Evolutionary conservation across 2,888 invertebrate genomes (phyloP), one percentile per base, ranked within the genome.

Genomic region (Heliconius ethilla): DNA sequence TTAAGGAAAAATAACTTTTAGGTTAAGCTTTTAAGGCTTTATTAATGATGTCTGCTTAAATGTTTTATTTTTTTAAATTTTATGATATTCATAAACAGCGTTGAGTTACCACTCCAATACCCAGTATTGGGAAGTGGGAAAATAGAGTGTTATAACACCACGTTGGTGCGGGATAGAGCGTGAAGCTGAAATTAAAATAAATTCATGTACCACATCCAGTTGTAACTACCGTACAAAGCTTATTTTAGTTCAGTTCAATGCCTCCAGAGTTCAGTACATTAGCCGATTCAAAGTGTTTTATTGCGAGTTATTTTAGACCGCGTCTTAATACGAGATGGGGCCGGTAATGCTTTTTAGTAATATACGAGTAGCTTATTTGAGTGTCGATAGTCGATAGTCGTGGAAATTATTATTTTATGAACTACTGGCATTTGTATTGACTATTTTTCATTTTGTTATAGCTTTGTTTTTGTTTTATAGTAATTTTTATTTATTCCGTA

Each of bases 211-310:
- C 73, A 65, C 77, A 74, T 77, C 77, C 4, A 74, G 74, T 45
- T 74, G 27, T 22, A 74, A 25, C 72, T 59, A 40, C 18, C 33
- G 13, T 33, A 55, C 70, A 55, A 33, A 55, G 55, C 63, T 73
- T 79, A 76, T 76, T 76, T 76, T 45, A 13, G 76, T 73, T 51
- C 62, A 76, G 76, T 79, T 76, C 76, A 79, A 76, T 73, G 78
- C 67, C 76, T 72, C 22, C 73, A 59, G 59, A 59, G 59, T 59
- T n/a, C n/a, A 62, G 67, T 77, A 73, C 73, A 74, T 79, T 79
- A 73, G 75, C 55, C 75, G 37, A 70, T 72, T 73, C 62, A 73
- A 76, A 76, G 70, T 78, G 78, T 72, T 78, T 78, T 75, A 78
- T 75, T 70, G 75, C 40, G 45, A 22, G 72, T 37, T 73, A 59